phyloP scores from a whole-genome alignment of 2,888 invertebrate genomes.

The Epinotia brunnichana region DNA sequence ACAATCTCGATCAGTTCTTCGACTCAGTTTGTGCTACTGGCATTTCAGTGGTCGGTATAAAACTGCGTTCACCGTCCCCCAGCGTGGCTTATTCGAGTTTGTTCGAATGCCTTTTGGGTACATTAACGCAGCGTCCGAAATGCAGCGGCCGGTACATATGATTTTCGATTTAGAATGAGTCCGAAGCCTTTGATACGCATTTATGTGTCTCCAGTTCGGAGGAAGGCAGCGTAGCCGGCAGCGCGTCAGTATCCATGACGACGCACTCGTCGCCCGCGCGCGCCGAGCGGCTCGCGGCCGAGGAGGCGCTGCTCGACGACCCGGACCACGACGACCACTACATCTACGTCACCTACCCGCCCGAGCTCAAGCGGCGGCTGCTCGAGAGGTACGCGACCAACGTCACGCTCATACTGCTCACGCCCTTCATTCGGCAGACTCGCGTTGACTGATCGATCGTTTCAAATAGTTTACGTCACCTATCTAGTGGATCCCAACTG shows the following conservation, averaged over 20 bases:
- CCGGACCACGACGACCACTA: conserved; percentile 89
- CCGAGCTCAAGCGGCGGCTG: conserved; percentile 91
- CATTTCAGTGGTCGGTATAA: neutral
- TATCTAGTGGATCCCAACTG: neutral
- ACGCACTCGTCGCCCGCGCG: conserved; percentile 87
- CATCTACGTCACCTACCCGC: conserved; percentile 94
- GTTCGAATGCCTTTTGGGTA: neutral
- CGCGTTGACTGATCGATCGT: conserved; percentile 60
- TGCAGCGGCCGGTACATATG: no score
- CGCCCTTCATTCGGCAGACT: conserved; percentile 71
- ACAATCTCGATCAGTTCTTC: neutral
- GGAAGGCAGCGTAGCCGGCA: conserved; percentile 86
- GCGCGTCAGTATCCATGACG: conserved; percentile 86
- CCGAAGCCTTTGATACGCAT: neutral
- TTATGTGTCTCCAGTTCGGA: conserved; percentile 82
- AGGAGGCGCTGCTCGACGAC: conserved; percentile 73
- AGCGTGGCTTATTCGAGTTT: neutral
- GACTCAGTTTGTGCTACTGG: neutral
- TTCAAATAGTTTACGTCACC: neutral
- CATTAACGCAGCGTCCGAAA: neutral
- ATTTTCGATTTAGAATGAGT: neutral
- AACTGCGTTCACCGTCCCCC: neutral
- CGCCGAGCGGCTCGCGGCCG: conserved; percentile 74
- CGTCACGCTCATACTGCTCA: conserved; percentile 71
- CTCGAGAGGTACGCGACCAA: conserved; percentile 88